Evolutionary conservation across 2,797 vertebrate species (phyloP), one percentile per base, ranked within the genome.

Genomic region (Acipenser oxyrinchus): DNA sequence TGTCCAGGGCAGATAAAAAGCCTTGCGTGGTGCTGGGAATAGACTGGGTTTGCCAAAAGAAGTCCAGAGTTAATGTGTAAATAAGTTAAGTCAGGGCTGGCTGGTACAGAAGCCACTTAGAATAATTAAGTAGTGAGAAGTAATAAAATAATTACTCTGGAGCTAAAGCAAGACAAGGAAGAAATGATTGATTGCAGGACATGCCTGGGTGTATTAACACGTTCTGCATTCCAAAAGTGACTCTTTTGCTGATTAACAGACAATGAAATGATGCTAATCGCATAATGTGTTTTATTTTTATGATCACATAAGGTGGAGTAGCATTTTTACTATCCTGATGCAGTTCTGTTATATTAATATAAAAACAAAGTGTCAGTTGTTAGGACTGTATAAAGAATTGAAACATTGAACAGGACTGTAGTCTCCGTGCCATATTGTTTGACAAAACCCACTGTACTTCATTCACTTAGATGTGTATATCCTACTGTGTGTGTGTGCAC

Each of bases 1-100:
- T 89, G 89, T 90, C 89, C 87, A 84, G 86, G 86, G 86, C 86
- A 89, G 89, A 89, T 87, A 87, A 90, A 90, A 88, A 81, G 83
- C 83, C 84, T 71, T 71, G 82, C 53, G 73, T 81, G 83, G 83
- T 79, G 75, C 60, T 69, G 79, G 80, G 83, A 86, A 85, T 86
- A 86, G 84, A 82, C 82, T 79, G 79, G 82, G 82, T 87, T 86
- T 83, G 86, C 83, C 82, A 79, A 88, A 86, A 51, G 70, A 75
- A 85, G 84, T 78, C 81, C 86, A 80, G 81, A 86, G 86, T 84
- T 90, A 89, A 89, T 87, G 86, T 89, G 88, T 91, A 91, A 90
- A 89, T 92, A 91, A 89, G 85, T 84, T 82, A 89, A 90, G 88
- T 89, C 83, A 87, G 87, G 87, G 85, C 85, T 76, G 71, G 10